Evolutionary conservation across 2,888 invertebrate genomes (phyloP).

Genomic region (Cheilosia vulpina): DNA sequence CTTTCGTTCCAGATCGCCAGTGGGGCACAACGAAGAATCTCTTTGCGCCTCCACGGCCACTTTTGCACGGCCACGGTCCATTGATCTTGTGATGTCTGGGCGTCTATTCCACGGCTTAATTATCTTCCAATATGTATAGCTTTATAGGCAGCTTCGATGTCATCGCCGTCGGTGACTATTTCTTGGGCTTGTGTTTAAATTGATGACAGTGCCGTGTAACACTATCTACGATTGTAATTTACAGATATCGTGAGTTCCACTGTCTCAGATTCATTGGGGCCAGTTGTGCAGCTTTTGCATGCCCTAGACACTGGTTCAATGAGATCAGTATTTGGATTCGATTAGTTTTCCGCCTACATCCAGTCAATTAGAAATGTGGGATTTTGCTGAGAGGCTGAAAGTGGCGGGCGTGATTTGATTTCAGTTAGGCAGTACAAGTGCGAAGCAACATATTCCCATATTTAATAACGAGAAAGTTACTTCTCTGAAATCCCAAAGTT

Average conservation of each 20-base stretch:
- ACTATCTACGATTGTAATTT: constrained; percentile 19
- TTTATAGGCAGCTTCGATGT: not conserved
- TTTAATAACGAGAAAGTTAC: too few relatives aligned
- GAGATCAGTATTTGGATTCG: constrained; percentile 1
- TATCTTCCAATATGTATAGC: constrained; percentile 7
- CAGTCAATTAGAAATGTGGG: constrained; percentile 4
- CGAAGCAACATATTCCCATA: too few relatives aligned
- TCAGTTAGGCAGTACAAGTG: too few relatives aligned
- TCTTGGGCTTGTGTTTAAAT: constrained; percentile 25
- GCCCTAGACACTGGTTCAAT: constrained; percentile 11
- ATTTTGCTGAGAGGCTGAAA: constrained; percentile 1
- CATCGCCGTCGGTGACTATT: constrained; percentile 10
- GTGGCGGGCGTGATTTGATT: not conserved
- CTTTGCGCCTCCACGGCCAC: not conserved
- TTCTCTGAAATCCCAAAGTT: too few relatives aligned
- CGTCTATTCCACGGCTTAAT: constrained; percentile 29
- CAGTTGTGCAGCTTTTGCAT: constrained; percentile 1
- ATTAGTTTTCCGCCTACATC: constrained; percentile 29
- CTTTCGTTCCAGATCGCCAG: constrained; percentile 46
- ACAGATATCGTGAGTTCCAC: constrained; percentile 5
- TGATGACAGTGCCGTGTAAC: constrained; percentile 9
- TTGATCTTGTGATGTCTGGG: constrained; percentile 42
- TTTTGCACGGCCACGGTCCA: constrained; percentile 29
- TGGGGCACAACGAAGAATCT: constrained; percentile 27
- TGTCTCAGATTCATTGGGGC: constrained; percentile 5